Evolutionary conservation across 2,797 vertebrate species (phyloP), one percentile per base, ranked within the genome.

Genomic region (Tragelaphus eurycerus): DNA sequence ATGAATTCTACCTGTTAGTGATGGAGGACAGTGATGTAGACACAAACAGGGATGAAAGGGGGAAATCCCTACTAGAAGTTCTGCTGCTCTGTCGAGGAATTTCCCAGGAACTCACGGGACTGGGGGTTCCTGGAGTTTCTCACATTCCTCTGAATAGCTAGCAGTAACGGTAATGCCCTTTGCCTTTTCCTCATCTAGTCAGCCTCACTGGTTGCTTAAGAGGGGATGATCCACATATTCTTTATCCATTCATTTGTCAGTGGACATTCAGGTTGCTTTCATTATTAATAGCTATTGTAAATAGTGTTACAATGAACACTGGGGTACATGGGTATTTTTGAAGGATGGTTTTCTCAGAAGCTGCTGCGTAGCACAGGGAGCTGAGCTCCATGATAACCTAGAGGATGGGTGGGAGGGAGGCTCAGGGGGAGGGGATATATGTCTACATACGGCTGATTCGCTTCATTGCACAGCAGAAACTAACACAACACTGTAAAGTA

Each of bases 91-190:
- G 55, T 50, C 31, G 52, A 48, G 81, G 25, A 25, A 62, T 95
- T 93, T 27, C 84, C 74, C 31, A 52, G 78, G 14, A 86, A 54
- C 21, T 31, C n/a, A 23, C 0, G 13, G 62, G 29, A 87, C 21
- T 25, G 3, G 46, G 12, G 14, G 1, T 34, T 0, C 46, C 79
- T 27, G 15, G 54, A 57, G 85, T 38, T 34, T 60, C 19, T 31
- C n/a, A 14, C 2, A 10, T 46, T n/a, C 16, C 76, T 9, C 1
- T 31, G 10, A 55, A 17, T 7, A 71, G 23, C 38, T 10, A 52
- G 62, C 1, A 38, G n/a, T 57, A 74, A 2, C 1, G 13, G 1
- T 11, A n/a, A 55, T 1, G 12, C 11, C 60, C 16, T 12, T 23
- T 27, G 29, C 38, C 59, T 62, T 89, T 25, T 57, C 12, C 50